Evolutionary conservation across 2,113 vertebrate genomes (phyloP).

Genomic region (Actinemys pallida): DNA sequence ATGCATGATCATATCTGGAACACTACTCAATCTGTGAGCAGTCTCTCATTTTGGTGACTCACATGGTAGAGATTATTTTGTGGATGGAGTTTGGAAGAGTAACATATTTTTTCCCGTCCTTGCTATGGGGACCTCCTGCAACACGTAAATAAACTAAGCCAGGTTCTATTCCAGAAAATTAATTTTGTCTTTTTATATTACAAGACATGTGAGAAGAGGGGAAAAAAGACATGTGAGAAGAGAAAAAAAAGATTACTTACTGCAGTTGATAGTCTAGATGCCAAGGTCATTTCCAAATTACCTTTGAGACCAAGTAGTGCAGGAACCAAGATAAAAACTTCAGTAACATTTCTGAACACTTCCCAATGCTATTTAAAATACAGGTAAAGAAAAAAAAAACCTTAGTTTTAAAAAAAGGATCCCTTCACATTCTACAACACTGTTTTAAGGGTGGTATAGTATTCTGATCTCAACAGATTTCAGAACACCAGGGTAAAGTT

Average conservation of each 20-base stretch:
- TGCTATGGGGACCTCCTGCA: not conserved
- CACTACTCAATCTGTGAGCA: not conserved
- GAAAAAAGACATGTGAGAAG: not conserved
- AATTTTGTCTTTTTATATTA: not conserved
- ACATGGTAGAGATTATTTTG: not conserved
- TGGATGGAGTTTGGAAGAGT: not conserved
- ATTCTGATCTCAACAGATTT: not conserved
- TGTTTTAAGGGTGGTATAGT: not conserved
- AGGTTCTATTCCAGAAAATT: not conserved
- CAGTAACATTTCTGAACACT: slow-evolving; percentile 93
- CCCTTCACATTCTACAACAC: not conserved
- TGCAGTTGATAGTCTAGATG: slow-evolving; percentile 95
- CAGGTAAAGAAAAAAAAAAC: slow-evolving; percentile 1
- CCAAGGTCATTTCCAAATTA: slow-evolving; percentile 98
- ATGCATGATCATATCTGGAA: not conserved
- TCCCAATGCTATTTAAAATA: slow-evolving; percentile 90
- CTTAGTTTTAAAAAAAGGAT: not conserved
- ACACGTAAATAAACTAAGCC: not conserved
- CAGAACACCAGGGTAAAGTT: not conserved
- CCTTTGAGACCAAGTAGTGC: slow-evolving; percentile 97
- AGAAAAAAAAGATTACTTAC: slow-evolving; percentile 80
- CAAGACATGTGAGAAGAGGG: not conserved
- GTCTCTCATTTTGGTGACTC: not conserved
- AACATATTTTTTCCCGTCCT: not conserved
- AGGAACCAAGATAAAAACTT: slow-evolving; percentile 98